Base-by-base conservation (phyloP, 1,140 invertebrate genomes). In the Drosophila quadrilineata region DNA sequence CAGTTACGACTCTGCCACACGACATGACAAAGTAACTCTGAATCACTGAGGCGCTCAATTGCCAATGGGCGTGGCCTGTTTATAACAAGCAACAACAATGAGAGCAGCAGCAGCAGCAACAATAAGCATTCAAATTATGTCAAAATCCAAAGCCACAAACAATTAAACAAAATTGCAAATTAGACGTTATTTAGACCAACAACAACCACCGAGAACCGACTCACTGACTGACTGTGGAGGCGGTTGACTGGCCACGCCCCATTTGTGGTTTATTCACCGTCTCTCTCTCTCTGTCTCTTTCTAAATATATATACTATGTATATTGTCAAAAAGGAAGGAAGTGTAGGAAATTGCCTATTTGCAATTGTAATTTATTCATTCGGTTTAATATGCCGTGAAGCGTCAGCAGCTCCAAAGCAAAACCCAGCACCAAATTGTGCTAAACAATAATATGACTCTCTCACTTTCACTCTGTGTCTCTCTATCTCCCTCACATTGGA, bases 81-180 rank as follows among this genome's bases (percentile, higher is more conserved):
- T 54, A 31, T 28, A 53, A 50, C 52, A 56, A 57, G 38, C 10
- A 48, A 24, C 41, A 71, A 12, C 14, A 50, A 50, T 14, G 38
- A 40, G 14, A 48, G 10, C 12, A 56, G 33, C 9, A 46, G 40
- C 31, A 50, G 21, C 29, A 33, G 29, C 6, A 64, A 48, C 49
- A 56, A 45, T 24, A 29, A 67, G 36, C 46, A 65, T 59, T 49
- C 56, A 65, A 77, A 65, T 85, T 72, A 85, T 85, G 79, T 75
- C 80, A 62, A 74, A 85, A 79, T 79, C 79, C 80, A 75, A 79
- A 85, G 66, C 79, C 79, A 58, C 80, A 85, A 85, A 85, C 79
- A 85, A 85, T 85, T 85, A 85, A 85, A 79, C 79, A 79, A 85
- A 85, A 85, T 85, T 85, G 79, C 79, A 85, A 85, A 85, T 85